phyloP scores from a whole-genome alignment of 2,797 vertebrate species.

The Sebastolobus alascanus region DNA sequence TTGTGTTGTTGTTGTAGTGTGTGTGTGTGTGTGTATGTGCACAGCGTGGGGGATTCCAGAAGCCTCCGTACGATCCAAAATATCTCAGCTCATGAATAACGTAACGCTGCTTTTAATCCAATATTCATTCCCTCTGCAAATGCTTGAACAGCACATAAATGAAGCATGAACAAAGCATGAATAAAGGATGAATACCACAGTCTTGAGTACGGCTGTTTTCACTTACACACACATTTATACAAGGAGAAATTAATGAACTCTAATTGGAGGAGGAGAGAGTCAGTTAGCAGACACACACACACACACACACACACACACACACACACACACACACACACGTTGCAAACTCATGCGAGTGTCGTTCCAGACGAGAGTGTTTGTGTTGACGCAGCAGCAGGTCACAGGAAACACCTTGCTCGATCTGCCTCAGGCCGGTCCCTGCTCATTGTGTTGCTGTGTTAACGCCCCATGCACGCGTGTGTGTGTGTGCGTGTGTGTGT shows the following conservation, averaged over 20 bases:
- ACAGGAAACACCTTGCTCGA: slow-evolving; percentile 85
- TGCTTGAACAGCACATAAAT: slow-evolving; percentile 66
- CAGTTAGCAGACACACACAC: slow-evolving; percentile 15
- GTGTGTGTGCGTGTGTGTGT: slow-evolving; percentile 7
- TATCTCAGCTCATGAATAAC: slow-evolving; percentile 79
- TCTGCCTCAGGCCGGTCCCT: slow-evolving; percentile 54
- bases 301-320: not conserved
- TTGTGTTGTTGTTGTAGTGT: slow-evolving; percentile 12
- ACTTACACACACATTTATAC: slow-evolving; percentile 41
- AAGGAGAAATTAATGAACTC: slow-evolving; percentile 26
- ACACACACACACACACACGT: not conserved
- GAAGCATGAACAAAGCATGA: slow-evolving; percentile 63
- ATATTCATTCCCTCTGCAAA: slow-evolving; percentile 76
- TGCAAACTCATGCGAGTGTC: slow-evolving; percentile 16
- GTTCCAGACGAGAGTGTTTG: slow-evolving; percentile 46
- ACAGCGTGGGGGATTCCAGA: slow-evolving; percentile 14
- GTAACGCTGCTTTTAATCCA: slow-evolving; percentile 79
- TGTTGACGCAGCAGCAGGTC: slow-evolving; percentile 73
- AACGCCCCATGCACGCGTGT: slow-evolving; percentile 34
- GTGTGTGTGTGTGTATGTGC: not conserved
- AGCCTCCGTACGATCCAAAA: slow-evolving; percentile 47
- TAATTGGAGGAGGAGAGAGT: slow-evolving; percentile 46
- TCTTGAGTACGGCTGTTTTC: slow-evolving; percentile 53
- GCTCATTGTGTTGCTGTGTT: slow-evolving; percentile 71
- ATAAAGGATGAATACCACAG: slow-evolving; percentile 68